Evolutionary conservation across 1,140 invertebrate genomes (phyloP).

Genomic region (Camponotus pennsylvanicus): DNA sequence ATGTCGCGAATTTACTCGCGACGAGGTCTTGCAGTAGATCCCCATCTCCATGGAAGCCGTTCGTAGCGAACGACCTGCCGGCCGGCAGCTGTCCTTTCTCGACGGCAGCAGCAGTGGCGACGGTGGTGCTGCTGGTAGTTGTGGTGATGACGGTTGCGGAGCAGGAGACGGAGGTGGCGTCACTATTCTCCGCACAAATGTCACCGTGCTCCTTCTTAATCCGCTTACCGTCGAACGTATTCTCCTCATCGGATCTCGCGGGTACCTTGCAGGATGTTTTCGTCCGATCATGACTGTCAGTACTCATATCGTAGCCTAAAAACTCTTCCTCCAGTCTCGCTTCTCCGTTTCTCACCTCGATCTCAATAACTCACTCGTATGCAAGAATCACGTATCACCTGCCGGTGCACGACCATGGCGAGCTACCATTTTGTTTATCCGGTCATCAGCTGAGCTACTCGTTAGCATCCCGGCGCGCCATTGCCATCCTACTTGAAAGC

Average conservation of each 20-base stretch:
- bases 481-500: conserved; percentile 30
- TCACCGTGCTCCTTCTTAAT: conserved; percentile 80
- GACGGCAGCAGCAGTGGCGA: conserved; percentile 14
- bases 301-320: conserved; percentile 77
- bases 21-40: conserved; percentile 82
- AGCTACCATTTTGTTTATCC: conserved; percentile 77
- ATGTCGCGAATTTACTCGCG: conserved; percentile 78
- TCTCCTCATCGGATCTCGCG: conserved; percentile 72
- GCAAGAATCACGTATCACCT: conserved; percentile 68
- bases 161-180: conserved; percentile 41
- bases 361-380: conserved; percentile 56
- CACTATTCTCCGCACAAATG: conserved; percentile 70
- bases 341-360: neutral
- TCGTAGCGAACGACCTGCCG: conserved; percentile 68
- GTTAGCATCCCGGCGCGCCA: conserved; percentile 68
- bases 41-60: conserved; percentile 80
- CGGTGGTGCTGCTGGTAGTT: conserved; percentile 16
- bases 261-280: conserved; percentile 66
- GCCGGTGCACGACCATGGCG: conserved; percentile 54
- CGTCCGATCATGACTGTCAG: conserved; percentile 74
- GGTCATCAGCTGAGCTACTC: conserved; percentile 74
- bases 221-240: conserved; percentile 77
- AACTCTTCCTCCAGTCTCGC: conserved; percentile 34
- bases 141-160: conserved; percentile 29
- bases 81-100: conserved; percentile 56